These are phyloP conservation scores for Hypomecis punctinalis DNA, from an alignment of 2,888 invertebrate genomes.

Conservation along the genomic window DNA sequence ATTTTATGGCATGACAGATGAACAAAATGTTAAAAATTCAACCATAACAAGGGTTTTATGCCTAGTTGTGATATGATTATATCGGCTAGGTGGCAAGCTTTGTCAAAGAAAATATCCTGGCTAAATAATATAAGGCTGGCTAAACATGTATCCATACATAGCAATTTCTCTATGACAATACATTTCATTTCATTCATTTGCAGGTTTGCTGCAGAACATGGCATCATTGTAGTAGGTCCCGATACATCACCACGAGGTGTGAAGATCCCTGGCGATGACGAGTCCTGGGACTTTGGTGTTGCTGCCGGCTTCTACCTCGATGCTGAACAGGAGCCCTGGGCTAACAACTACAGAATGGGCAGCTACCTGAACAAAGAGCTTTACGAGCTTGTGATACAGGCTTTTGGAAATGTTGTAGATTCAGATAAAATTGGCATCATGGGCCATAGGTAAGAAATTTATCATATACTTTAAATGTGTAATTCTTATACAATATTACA, in stretches of 20 bases:
- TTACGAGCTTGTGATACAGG: slow-evolving; percentile 88
- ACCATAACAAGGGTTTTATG: too few species aligned
- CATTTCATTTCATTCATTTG: slow-evolving; percentile 6
- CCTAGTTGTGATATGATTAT: too few species aligned
- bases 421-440: slow-evolving; percentile 89
- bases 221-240: slow-evolving; percentile 95
- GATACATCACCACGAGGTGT: slow-evolving; percentile 98
- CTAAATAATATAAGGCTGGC: too few species aligned
- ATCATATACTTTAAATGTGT: too few species aligned
- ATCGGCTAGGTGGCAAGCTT: too few species aligned
- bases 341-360: slow-evolving; percentile 96
- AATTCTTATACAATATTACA: too few species aligned
- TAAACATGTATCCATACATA: too few species aligned
- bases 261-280: slow-evolving; percentile 95
- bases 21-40: too few species aligned
- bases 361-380: slow-evolving; percentile 96
- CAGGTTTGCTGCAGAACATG: slow-evolving; percentile 92
- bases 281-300: slow-evolving; percentile 96
- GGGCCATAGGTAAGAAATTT: slow-evolving; percentile 88
- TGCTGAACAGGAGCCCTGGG: slow-evolving; percentile 96
- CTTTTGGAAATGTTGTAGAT: slow-evolving; percentile 86
- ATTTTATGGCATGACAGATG: too few species aligned
- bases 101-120: too few species aligned
- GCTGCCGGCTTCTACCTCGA: slow-evolving; percentile 98
- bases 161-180: too few species aligned